Evolutionary conservation across 2,113 vertebrate genomes (phyloP).

Genomic region (Gopherus flavomarginatus): DNA sequence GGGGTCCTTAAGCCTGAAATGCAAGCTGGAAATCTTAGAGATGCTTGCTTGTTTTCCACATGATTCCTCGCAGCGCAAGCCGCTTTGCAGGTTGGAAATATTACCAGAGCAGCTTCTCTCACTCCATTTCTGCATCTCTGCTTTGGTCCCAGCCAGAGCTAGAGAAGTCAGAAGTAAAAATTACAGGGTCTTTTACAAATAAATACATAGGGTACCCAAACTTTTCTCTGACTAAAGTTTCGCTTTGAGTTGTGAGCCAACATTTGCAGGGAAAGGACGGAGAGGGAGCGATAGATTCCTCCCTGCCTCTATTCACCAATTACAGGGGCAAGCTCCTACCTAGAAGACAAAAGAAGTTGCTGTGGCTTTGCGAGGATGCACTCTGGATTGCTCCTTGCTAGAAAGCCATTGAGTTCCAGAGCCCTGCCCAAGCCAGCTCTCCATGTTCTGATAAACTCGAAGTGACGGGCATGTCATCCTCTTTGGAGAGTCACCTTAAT

Average conservation of each 20-base stretch:
- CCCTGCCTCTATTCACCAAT: background rate
- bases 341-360: background rate
- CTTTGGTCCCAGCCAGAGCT: background rate
- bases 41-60: background rate
- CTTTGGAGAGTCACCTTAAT: slow-evolving; percentile 50
- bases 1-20: background rate
- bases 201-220: background rate
- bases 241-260: background rate
- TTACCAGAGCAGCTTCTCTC: background rate
- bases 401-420: slow-evolving; percentile 39
- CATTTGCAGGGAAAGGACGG: background rate
- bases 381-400: background rate
- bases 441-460: slow-evolving; percentile 48
- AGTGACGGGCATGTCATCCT: slow-evolving; percentile 58
- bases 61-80: background rate
- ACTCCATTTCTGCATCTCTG: background rate
- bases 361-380: background rate
- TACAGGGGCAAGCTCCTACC: background rate
- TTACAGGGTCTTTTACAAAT: background rate
- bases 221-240: background rate
- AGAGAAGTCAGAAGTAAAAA: background rate
- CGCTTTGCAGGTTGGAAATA: background rate
- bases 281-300: background rate
- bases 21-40: background rate
- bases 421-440: slow-evolving; percentile 24